Evolutionary conservation across 2,888 invertebrate species (phyloP).

Genomic region (Mellilla xanthometata): DNA sequence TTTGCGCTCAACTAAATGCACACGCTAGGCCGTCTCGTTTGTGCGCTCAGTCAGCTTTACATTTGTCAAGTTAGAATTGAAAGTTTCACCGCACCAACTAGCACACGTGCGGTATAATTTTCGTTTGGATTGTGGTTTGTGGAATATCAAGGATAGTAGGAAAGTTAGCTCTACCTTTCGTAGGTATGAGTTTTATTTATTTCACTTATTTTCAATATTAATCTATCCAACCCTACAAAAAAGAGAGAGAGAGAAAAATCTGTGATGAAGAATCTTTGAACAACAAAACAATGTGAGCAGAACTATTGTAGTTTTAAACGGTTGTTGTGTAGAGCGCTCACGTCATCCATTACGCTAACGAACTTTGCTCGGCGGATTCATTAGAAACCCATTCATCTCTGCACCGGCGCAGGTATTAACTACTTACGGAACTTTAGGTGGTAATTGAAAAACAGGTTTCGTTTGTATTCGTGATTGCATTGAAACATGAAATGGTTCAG

Average conservation of each 20-base stretch:
- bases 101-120: conserved; percentile 31
- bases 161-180: too few species aligned
- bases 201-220: too few species aligned
- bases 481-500: neutral
- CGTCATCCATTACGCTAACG: conserved; percentile 61
- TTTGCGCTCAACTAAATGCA: conserved; percentile 71
- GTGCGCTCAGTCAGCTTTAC: conserved; percentile 60
- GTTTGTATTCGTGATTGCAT: neutral
- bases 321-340: conserved; percentile 28
- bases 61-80: conserved; percentile 56
- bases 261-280: neutral
- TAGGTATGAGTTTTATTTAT: too few species aligned
- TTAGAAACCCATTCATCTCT: conserved; percentile 70
- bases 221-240: too few species aligned
- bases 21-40: conserved; percentile 50
- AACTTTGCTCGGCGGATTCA: conserved; percentile 63
- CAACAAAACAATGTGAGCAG: conserved; percentile 6
- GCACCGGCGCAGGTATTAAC: conserved; percentile 29
- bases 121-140: conserved; percentile 3
- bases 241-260: too few species aligned
- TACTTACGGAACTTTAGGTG: conserved; percentile 20
- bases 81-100: conserved; percentile 49
- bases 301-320: conserved; percentile 24
- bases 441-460: conserved; percentile 14
- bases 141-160: neutral